These are phyloP conservation scores for Hyperoplus lanceolatus DNA, from an alignment of 2,797 vertebrate genomes.

Conservation along the genomic window DNA sequence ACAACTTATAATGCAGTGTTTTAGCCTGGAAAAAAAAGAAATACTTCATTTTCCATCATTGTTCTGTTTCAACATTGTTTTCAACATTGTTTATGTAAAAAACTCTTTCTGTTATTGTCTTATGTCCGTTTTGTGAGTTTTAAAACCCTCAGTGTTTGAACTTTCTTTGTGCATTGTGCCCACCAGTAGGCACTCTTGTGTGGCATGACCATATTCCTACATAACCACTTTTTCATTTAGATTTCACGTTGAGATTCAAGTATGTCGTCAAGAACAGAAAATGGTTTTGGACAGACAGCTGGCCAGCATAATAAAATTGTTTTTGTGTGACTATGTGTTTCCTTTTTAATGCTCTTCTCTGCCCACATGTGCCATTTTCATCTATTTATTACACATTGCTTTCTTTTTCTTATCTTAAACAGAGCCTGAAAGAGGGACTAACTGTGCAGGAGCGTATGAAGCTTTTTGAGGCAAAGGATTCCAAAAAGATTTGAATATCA, in stretches of 20 bases:
- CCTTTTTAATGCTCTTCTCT: background rate
- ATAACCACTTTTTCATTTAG: slow-evolving; percentile 20
- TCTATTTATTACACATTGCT: background rate
- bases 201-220: slow-evolving; percentile 33
- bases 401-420: slow-evolving; percentile 45
- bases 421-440: slow-evolving; percentile 99
- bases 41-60: background rate
- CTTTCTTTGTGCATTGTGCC: background rate
- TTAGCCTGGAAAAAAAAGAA: background rate
- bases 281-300: background rate
- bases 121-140: slow-evolving; percentile 19
- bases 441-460: slow-evolving; percentile 98
- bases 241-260: background rate
- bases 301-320: background rate
- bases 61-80: slow-evolving; percentile 1
- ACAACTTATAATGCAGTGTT: background rate
- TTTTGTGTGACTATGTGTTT: background rate
- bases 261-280: background rate
- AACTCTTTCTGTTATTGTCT: background rate
- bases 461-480: slow-evolving; percentile 97
- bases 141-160: background rate
- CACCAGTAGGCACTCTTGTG: slow-evolving; percentile 7
- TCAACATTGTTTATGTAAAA: background rate
- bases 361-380: background rate
- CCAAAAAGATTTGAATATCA: slow-evolving; percentile 90